Evolutionary conservation across 2,888 invertebrate genomes (phyloP).

Genomic region (Agelastica alni): DNA sequence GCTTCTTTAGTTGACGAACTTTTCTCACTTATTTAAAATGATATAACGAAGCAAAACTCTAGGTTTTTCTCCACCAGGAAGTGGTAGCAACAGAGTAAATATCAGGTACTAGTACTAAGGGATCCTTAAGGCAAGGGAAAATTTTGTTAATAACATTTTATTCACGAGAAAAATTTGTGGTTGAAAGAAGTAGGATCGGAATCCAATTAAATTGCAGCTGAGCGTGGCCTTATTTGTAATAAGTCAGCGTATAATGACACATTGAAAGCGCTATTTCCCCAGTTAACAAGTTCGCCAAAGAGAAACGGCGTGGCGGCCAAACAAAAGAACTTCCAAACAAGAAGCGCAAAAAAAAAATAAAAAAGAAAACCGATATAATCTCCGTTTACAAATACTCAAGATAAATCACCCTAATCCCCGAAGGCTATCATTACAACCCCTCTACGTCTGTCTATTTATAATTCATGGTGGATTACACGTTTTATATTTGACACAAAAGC

Average conservation of each 20-base stretch:
- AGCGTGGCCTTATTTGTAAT: constrained; percentile 13
- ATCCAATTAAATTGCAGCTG: constrained; percentile 25
- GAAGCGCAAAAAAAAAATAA: constrained; percentile 31
- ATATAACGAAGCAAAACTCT: too few relatives aligned
- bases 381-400: constrained; percentile 54
- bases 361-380: constrained; percentile 50
- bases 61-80: too few relatives aligned
- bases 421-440: constrained; percentile 48
- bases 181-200: too few relatives aligned
- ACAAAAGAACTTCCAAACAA: constrained; percentile 27
- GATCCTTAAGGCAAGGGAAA: too few relatives aligned
- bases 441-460: constrained; percentile 51
- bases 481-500: constrained; percentile 51
- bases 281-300: constrained; percentile 20
- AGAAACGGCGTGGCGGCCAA: constrained; percentile 6
- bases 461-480: constrained; percentile 54
- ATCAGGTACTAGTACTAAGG: too few relatives aligned
- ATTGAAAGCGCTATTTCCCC: constrained; percentile 18
- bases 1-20: too few relatives aligned
- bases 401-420: constrained; percentile 54
- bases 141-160: too few relatives aligned
- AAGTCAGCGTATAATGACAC: constrained; percentile 24
- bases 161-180: too few relatives aligned
- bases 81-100: too few relatives aligned
- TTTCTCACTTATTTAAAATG: too few relatives aligned